Conservation (phyloP, 1,140 invertebrate genomes). For the Tetraneura akinire region DNA sequence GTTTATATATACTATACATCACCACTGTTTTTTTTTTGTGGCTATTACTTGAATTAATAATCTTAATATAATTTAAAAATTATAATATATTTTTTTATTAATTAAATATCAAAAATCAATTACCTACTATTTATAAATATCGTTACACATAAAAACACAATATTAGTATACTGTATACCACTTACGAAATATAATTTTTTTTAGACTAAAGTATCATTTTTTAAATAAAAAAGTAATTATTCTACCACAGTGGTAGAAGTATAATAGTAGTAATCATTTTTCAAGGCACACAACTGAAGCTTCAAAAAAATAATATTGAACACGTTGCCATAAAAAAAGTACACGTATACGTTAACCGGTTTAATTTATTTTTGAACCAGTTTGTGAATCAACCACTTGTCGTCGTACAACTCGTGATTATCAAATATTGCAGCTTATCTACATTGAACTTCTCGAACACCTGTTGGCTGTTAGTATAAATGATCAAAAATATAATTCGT, state of each 20-base stretch:
- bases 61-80: neutral
- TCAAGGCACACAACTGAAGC: slow-evolving; percentile 32
- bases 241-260: too few relatives aligned
- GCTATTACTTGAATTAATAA: neutral
- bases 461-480: slow-evolving; percentile 8
- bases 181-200: slow-evolving; percentile 13
- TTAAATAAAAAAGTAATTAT: slow-evolving; percentile 29
- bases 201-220: slow-evolving; percentile 15
- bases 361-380: slow-evolving; percentile 50
- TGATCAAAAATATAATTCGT: neutral
- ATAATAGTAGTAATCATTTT: slow-evolving; percentile 11
- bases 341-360: slow-evolving; percentile 42
- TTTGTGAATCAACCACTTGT: slow-evolving; percentile 47
- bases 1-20: neutral
- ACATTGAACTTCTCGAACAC: slow-evolving; percentile 37
- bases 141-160: neutral
- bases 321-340: slow-evolving; percentile 39
- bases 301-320: slow-evolving; percentile 18
- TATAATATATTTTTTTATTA: too few relatives aligned
- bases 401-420: slow-evolving; percentile 27
- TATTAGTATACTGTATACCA: neutral
- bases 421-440: slow-evolving; percentile 30
- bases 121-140: too few relatives aligned
- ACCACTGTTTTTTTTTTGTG: too few relatives aligned
- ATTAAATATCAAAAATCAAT: too few relatives aligned